Evolutionary conservation across 2,888 invertebrate genomes (phyloP).

Genomic region (Serrognathus titanus): DNA sequence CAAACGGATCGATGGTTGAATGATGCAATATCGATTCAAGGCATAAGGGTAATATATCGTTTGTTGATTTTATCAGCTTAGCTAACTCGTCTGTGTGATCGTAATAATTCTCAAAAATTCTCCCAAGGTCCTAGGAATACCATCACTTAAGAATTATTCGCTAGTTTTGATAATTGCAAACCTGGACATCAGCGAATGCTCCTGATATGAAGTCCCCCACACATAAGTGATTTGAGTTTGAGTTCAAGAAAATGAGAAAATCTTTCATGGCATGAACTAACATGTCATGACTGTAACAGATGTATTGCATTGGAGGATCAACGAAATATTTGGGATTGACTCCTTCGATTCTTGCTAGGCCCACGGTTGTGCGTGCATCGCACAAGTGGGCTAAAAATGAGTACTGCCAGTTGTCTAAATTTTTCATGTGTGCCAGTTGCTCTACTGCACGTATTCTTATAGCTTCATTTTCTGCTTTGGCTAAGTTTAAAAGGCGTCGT

Average conservation of each 20-base stretch:
- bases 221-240: constrained; percentile 49
- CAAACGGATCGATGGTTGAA: constrained; percentile 40
- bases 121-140: constrained; percentile 32
- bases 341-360: constrained; percentile 64
- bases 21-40: constrained; percentile 50
- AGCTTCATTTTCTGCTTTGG: constrained; percentile 60
- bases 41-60: constrained; percentile 45
- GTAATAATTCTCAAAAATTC: constrained; percentile 32
- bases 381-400: constrained; percentile 73
- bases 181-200: constrained; percentile 47
- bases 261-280: constrained; percentile 46
- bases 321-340: constrained; percentile 73
- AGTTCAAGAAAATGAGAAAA: constrained; percentile 47
- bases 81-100: constrained; percentile 37
- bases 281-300: constrained; percentile 39
- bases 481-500: constrained; percentile 63
- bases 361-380: constrained; percentile 72
- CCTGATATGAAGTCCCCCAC: constrained; percentile 50
- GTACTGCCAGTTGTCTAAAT: constrained; percentile 52
- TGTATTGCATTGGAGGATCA: constrained; percentile 56
- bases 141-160: neutral
- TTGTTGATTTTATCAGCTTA: constrained; percentile 40
- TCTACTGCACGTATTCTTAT: constrained; percentile 64
- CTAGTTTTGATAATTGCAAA: constrained; percentile 30
- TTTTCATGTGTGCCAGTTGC: constrained; percentile 62